Conservation (phyloP, 2,113 vertebrate species). For the Rousettus leschenaultii region DNA sequence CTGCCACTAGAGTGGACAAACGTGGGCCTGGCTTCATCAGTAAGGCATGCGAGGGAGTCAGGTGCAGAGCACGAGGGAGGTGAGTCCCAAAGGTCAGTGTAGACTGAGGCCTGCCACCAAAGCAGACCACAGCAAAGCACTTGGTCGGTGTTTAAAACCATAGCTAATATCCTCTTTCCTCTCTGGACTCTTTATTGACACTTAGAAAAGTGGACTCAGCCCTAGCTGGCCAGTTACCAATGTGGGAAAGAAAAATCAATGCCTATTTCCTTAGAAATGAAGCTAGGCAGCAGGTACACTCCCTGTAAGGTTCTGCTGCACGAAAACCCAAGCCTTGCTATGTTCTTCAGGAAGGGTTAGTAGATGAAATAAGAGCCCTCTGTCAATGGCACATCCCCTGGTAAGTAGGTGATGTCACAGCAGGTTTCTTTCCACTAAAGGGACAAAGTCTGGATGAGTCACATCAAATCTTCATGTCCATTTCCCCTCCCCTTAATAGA, state of each 20-base stretch:
- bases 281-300: background rate
- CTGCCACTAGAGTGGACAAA: background rate
- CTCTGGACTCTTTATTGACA: background rate
- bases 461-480: background rate
- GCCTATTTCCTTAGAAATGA: background rate
- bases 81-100: fast-evolving
- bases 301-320: background rate
- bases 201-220: background rate
- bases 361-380: background rate
- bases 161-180: background rate
- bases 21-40: background rate
- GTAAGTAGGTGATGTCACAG: background rate
- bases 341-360: background rate
- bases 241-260: background rate
- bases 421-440: background rate
- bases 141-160: background rate
- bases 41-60: background rate
- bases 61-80: background rate
- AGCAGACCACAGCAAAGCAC: background rate
- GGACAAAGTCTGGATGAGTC: background rate
- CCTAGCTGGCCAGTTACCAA: background rate
- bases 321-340: background rate
- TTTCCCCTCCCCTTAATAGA: background rate
- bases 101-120: no score
- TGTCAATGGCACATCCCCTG: background rate